Base-by-base conservation (phyloP, 2,113 vertebrate species). In the Abramis brama region DNA sequence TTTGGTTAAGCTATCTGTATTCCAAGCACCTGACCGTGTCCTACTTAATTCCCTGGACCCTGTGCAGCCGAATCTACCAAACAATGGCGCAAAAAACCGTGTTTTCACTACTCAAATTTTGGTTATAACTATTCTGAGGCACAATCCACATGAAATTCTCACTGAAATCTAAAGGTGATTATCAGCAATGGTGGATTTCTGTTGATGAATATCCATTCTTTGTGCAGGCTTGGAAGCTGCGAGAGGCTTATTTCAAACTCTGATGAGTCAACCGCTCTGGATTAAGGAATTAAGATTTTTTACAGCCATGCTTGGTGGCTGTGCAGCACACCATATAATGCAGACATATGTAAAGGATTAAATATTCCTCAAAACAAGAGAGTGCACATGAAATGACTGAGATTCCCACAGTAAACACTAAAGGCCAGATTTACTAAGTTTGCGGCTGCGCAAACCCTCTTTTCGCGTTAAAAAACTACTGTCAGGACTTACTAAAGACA, bases 241-340 rank as follows among this genome's bases (percentile, higher is more conserved):
- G 0, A 86, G 52, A 81, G 75, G 71, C 57, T 57, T 93, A 94
- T 94, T 94, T 93, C 93, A 91, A 90, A 91, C 91, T 89, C 89
- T 27, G 79, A 89, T 93, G 91, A 94, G 88, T 93, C 93, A 93
- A 92, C 86, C 88, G 64, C 39, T 87, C 79, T 91, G 93, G 93
- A 93, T 93, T 94, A 92, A 43, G 10, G 89, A 82, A 89, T 91
- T 91, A 91, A 79, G 50, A 62, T 86, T 92, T 91, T 87, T 78
- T 89, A 82, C 85, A 85, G 87, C 75, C 75, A 77, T 59, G 80
- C 84, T 70, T 89, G 81, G 85, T 85, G 89, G 92, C 91, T 92
- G 91, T 87, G 86, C 77, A 85, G 70, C 90, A 90, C 90, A 89
- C 87, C 84, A 89, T 89, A 91, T 90, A 92, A 86, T 85, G 88